Base-by-base conservation (phyloP, 2,113 vertebrate species). In the Phalacrocorax brasilianus region DNA sequence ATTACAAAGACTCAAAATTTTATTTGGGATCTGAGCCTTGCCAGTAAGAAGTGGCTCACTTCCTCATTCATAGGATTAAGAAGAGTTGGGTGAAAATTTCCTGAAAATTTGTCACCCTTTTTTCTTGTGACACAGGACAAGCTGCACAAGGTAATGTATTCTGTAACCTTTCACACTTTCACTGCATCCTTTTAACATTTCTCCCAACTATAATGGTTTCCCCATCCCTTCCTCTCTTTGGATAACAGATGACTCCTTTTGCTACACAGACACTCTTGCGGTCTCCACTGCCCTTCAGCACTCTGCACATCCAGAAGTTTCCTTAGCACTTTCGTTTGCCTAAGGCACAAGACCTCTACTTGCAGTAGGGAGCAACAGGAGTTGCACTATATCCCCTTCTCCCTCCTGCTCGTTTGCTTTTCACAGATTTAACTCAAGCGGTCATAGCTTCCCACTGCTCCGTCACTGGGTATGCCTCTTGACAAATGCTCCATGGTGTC, bases 341-440 rank as follows among this genome's bases (percentile, higher is more conserved):
- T 6, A 1, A 1, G 24, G 53, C 35, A 13, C 42, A 19, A 23
- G 67, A 26, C 13, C 33, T 22, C 17, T 11, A 30, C 65, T 10
- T 21, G 32, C 23, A 20, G n/a, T 5, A 16, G 15, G 65, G 55
- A 52, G n/a, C 35, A 44, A 5, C 17, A 24, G 5, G 9, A 53
- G 14, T 0, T 17, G 38, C 52, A 7, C 9, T 8, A 4, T 26
- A 18, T 61, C 32, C 12, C 26, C 9, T n/a, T 19, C 30, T 40
- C 40, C 30, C 45, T 52, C 16, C 42, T 2, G 0, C 20, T 49
- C 27, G 45, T 55, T 28, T 17, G 5, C 59, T 65, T 52, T 11
- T 22, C 89, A 42, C 3, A 4, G 63, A 26, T 45, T 26, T 17
- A 59, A 12, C 3, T 2, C 11, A 1, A 26, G 49, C 1, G 2